Evolutionary conservation across 2,888 invertebrate genomes (phyloP).

Genomic region (Phengaris arion): DNA sequence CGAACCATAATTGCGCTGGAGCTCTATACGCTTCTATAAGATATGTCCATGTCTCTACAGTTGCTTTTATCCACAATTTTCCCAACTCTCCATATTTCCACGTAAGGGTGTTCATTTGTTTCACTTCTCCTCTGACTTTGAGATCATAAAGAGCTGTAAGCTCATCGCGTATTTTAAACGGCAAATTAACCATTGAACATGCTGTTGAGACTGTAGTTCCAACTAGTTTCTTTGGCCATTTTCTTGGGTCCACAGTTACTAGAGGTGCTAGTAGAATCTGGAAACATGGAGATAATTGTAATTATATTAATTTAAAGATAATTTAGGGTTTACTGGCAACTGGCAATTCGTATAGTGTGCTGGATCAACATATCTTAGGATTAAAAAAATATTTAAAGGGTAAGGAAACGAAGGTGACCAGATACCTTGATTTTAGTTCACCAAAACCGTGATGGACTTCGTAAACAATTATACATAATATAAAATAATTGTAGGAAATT

Average conservation of each 20-base stretch:
- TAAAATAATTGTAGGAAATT: too few species aligned
- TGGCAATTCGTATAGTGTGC: too few species aligned
- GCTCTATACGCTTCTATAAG: constrained; percentile 60
- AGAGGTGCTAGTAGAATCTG: constrained; percentile 68
- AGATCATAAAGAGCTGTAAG: constrained; percentile 59
- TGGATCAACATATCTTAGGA: too few species aligned
- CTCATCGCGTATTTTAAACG: constrained; percentile 58
- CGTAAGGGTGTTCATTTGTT: constrained; percentile 57
- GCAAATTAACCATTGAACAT: constrained; percentile 52
- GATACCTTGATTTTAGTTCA: too few species aligned
- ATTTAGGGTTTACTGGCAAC: too few species aligned
- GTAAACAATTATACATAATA: too few species aligned
- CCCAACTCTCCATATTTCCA: constrained; percentile 70
- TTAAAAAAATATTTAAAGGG: too few species aligned
- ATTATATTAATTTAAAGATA: too few species aligned
- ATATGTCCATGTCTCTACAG: constrained; percentile 57
- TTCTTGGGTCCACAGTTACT: constrained; percentile 66
- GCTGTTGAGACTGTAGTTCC: constrained; percentile 47
- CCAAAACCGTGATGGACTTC: too few species aligned
- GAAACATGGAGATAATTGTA: constrained; percentile 36
- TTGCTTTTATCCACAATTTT: constrained; percentile 60
- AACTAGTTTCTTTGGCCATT: constrained; percentile 62
- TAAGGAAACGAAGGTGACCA: too few species aligned
- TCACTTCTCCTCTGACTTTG: constrained; percentile 55
- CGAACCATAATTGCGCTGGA: constrained; percentile 70